Evolutionary conservation across 2,888 invertebrate genomes (phyloP), one percentile per base, ranked within the genome.

Genomic region (Drosophila fulvimacula): DNA sequence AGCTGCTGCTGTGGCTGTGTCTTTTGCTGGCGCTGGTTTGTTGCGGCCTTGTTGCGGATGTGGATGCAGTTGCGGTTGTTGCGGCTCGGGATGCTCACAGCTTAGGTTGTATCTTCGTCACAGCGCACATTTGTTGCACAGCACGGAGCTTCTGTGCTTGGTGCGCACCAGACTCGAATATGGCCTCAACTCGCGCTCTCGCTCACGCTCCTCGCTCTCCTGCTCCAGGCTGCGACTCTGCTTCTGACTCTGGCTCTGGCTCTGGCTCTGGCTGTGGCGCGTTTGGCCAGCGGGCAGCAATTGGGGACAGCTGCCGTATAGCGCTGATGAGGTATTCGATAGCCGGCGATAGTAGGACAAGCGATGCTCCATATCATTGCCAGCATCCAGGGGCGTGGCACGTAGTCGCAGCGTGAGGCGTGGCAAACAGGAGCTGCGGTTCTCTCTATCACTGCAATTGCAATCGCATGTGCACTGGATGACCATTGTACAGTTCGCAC

Each of bases 71-170:
- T 55, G 53, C 21, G 55, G 57, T 42, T 41, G 65, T 63, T 73
- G 68, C 52, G 63, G 19, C 39, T 56, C 53, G 17, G 91, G 91
- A 79, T 91, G 91, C 77, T 90, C 89, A 77, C 91, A 91, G 79
- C 81, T 83, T 67, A 90, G 73, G 69, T 91, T 91, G 82, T 91
- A 88, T 89, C 90, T 91, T 91, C 91, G 91, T 92, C 92, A 92
- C 92, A 92, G 91, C 74, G 92, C 91, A 66, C 92, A 92, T 87
- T 91, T 91, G 77, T 85, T 88, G 78, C 91, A 92, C 69, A 92
- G 82, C 79, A 91, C 87, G 64, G 85, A 67, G 82, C 79, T 82
- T 61, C 86, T 79, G 52, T 84, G 79, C 65, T 87, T 77, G 44
- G 79, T 75, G 34, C 77, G 70, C 69, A 81, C 75, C 65, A 82